Evolutionary conservation across 2,797 vertebrate genomes (phyloP), one percentile per base, ranked within the genome.

Genomic region (Artibeus lituratus): DNA sequence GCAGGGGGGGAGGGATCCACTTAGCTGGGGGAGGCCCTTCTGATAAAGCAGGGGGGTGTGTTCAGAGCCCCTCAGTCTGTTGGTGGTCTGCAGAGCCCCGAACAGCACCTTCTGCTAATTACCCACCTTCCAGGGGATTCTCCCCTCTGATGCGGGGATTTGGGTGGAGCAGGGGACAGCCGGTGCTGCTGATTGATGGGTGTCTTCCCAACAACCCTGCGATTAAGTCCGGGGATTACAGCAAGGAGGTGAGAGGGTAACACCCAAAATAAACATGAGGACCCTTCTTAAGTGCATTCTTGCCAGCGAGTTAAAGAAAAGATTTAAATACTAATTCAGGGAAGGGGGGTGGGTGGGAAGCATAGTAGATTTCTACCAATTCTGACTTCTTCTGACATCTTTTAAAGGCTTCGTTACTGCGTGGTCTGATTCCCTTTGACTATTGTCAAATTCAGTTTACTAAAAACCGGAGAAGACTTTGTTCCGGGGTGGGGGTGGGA

Each of bases 361-460:
- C 93, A 11, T 97, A 80, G 98, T 98, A 97, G 96, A 98, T 98
- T 98, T 98, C 98, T 96, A 98, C 98, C 9, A 87, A 70, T 97
- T 97, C 97, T 98, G 98, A 98, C 94, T 0, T 95, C 95, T 96
- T 98, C 96, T 97, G 97, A 97, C 97, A 97, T 98, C 96, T 96
- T 97, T 98, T 96, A 94, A 97, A 98, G 97, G 96, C 95, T 98
- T 97, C 51, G 67, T 97, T 98, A 98, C 98, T 97, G 97, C 4
- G 53, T 74, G 96, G 95, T 97, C 98, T 98, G 98, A 98, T 98
- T 98, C 98, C 96, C 97, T 98, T 98, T 98, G 97, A 98, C 96
- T 97, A 98, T 97, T 98, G 98, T 98, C 98, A 98, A 97, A 96
- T 98, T 98, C 96, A 92, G 98, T 98, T 98, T 98, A 98, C 97